These are phyloP conservation scores for Turritopsis dohrnii DNA, from an alignment of 30 jellyfish, hydroid and myxozoan species.

Conservation along the genomic window DNA sequence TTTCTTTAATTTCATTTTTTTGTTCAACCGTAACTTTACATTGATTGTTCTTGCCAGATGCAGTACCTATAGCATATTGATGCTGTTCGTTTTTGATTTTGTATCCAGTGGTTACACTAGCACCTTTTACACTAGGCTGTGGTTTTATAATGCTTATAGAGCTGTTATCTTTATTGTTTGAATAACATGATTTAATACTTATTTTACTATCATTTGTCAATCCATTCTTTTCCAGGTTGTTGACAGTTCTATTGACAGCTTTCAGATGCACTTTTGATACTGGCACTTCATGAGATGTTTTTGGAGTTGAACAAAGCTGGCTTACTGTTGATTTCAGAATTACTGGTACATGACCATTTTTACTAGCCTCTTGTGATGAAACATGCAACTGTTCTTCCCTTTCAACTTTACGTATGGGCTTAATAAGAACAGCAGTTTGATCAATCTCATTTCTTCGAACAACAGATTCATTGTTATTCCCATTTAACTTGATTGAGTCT, in stretches of 20 bases:
- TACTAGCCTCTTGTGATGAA: neutral
- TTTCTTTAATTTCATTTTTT: neutral
- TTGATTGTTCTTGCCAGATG: neutral
- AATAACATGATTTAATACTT: neutral
- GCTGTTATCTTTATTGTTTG: neutral
- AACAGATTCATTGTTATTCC: neutral
- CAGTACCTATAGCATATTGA: neutral
- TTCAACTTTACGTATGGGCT: neutral
- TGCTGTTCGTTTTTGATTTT: neutral
- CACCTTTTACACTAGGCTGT: neutral
- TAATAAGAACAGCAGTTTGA: neutral
- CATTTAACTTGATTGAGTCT: neutral
- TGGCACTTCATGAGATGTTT: neutral
- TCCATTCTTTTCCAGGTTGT: neutral
- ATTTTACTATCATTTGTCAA: neutral
- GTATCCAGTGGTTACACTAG: neutral
- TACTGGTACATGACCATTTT: neutral
- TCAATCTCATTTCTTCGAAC: neutral
- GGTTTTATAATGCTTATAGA: neutral
- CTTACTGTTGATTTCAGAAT: neutral
- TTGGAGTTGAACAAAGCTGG: neutral
- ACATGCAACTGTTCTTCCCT: neutral
- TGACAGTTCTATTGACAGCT: neutral
- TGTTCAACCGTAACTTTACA: neutral
- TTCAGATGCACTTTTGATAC: conserved; percentile 3